Percentiles rank a stretch among this genome's conserved stretches.
Conservation (phyloP, 1,140 invertebrate genomes). For the Ceratosolen fusciceps region DNA sequence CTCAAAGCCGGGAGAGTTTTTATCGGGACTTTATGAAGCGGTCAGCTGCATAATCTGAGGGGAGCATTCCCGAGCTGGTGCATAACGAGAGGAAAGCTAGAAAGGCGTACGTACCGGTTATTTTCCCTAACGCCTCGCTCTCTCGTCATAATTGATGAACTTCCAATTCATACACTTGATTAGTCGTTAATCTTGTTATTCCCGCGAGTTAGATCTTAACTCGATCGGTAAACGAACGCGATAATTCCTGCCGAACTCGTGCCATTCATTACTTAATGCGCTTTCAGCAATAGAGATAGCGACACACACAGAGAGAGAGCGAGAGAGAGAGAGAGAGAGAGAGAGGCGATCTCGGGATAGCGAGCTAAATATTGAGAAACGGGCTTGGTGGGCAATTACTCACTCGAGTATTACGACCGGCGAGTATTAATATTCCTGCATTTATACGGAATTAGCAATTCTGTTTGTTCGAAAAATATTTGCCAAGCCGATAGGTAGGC, state of each 20-base stretch:
- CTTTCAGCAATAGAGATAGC: not conserved
- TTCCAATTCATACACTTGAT: not conserved
- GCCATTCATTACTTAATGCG: not conserved
- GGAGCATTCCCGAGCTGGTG: too few relatives aligned
- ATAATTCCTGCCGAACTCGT: not conserved
- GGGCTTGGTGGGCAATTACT: not conserved
- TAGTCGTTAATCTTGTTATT: conserved; percentile 6
- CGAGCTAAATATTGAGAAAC: not conserved
- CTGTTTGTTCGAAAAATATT: not conserved
- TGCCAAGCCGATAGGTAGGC: not conserved
- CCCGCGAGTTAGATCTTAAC: not conserved
- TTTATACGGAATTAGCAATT: not conserved
- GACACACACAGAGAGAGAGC: too few relatives aligned
- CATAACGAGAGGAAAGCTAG: too few relatives aligned
- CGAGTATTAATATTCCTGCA: conserved; percentile 11
- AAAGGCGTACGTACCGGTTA: too few relatives aligned
- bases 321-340: too few relatives aligned
- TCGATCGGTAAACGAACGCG: not conserved
- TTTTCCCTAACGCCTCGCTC: too few relatives aligned
- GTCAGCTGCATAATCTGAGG: too few relatives aligned
- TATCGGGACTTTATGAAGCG: too few relatives aligned
- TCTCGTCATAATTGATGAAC: not conserved
- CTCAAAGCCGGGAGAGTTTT: too few relatives aligned
- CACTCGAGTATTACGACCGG: not conserved
- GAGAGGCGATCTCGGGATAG: not conserved